phyloP scores from a whole-genome alignment of 2,888 invertebrate species.

The Troides helena region DNA sequence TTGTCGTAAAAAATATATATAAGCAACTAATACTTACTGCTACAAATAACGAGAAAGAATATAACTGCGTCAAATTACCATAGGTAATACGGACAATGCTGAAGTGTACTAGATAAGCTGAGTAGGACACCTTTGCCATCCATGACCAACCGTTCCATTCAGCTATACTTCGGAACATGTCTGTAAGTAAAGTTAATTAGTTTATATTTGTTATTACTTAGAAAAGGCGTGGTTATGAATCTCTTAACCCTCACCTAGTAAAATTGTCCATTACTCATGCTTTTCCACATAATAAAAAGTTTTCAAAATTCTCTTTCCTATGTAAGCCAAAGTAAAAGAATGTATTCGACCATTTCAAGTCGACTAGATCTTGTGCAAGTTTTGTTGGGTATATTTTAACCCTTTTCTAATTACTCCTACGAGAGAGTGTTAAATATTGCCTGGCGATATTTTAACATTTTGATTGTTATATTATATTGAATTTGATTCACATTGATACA shows the following conservation, averaged over 20 bases:
- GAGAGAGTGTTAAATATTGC: too few species aligned
- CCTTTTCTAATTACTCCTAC: too few species aligned
- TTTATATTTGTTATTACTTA: too few species aligned
- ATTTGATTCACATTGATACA: too few species aligned
- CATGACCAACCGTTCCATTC: conserved; percentile 71
- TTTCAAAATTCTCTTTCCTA: too few species aligned
- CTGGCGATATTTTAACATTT: too few species aligned
- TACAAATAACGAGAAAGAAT: background rate
- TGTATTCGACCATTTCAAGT: background rate
- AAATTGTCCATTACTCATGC: too few species aligned
- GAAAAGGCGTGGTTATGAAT: too few species aligned
- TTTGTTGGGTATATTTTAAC: background rate
- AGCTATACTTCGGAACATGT: conserved; percentile 50
- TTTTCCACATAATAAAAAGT: too few species aligned
- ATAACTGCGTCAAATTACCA: conserved; percentile 1
- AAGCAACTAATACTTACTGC: conserved; percentile 8
- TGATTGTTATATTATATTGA: too few species aligned
- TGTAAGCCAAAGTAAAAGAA: background rate
- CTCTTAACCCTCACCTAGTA: too few species aligned
- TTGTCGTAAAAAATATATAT: too few species aligned
- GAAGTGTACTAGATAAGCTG: conserved; percentile 60
- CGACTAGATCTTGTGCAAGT: background rate
- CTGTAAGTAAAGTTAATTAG: conserved; percentile 39
- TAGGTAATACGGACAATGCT: conserved; percentile 21
- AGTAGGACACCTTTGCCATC: conserved; percentile 61